Evolutionary conservation across 2,888 invertebrate species (phyloP), one percentile per base, ranked within the genome.

Genomic region (Drosophila buzzatii): DNA sequence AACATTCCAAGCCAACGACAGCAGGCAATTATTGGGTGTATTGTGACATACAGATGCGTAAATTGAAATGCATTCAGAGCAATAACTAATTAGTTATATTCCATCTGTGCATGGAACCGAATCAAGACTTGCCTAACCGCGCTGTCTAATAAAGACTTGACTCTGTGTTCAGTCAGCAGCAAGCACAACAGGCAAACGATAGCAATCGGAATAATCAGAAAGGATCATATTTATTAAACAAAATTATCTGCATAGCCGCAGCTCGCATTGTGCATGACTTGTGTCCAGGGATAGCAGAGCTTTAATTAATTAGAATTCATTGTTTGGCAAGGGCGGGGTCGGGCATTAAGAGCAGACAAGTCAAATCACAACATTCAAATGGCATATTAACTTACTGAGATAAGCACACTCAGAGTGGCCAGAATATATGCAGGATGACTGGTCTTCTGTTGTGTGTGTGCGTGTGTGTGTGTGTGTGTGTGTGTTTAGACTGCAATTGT

Each of bases 271-370:
- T 56, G 44, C 52, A 61, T 76, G 65, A 77, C 63, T 80, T 81
- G 71, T 76, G 63, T 55, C 44, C 42, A 70, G 37, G 56, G 42
- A 55, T 68, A 76, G 67, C 76, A 70, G 79, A 76, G 65, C 74
- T 88, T 88, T 79, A 90, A 85, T 90, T 85, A 85, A 85, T 85
- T 85, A 85, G 88, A 90, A 88, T 85, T 82, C 90, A 90, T 88
- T 85, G 83, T 67, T 53, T 47, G 27, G 2, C 10, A 3, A 6
- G 55, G 27, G 27, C 12, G 16, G 55, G 27, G 55, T 12, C 10
- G 45, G 42, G n/a, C 16, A n/a, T 35, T 18, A 20, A 49, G 27
- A 23, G 33, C 39, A 64, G 45, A 57, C 53, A 56, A 51, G 41
- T 57, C 59, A 66, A 79, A 82, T 76, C 74, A 79, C 74, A 76